These are phyloP conservation scores for Anolis apletophallus DNA, from an alignment of 2,797 vertebrate species.

Conservation along the genomic window DNA sequence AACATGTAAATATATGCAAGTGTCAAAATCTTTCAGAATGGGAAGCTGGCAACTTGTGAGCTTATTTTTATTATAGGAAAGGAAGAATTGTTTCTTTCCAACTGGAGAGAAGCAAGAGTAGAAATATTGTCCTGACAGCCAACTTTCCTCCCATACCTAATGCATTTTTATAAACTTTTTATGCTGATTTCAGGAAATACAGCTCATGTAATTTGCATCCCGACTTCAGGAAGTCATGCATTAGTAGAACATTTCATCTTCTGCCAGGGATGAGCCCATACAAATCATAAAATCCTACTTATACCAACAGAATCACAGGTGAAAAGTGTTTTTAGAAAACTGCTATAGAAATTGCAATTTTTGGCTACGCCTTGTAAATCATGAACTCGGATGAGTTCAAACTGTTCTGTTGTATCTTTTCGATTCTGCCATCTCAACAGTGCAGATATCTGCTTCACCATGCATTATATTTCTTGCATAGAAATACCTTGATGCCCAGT, in stretches of 20 bases:
- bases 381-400: not conserved
- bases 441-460: not conserved
- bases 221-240: constrained; percentile 45
- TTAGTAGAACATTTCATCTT: constrained; percentile 50
- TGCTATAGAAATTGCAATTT: constrained; percentile 31
- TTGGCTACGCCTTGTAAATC: constrained; percentile 21
- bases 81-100: constrained; percentile 55
- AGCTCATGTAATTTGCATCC: constrained; percentile 60
- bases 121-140: constrained; percentile 61
- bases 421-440: not conserved
- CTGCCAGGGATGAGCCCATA: not conserved
- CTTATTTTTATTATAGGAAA: constrained; percentile 55
- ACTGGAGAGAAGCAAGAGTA: constrained; percentile 58
- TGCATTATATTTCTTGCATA: too few relatives aligned
- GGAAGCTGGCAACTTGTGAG: constrained; percentile 40
- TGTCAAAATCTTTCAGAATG: constrained; percentile 40
- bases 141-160: constrained; percentile 57
- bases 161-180: constrained; percentile 52
- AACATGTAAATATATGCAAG: constrained; percentile 47
- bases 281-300: constrained; percentile 37
- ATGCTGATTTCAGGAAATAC: constrained; percentile 67
- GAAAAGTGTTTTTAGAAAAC: constrained; percentile 19
- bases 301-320: constrained; percentile 30
- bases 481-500: too few relatives aligned
- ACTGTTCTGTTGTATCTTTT: not conserved